Percentiles rank a stretch among this genome's conserved stretches.
These are phyloP conservation scores for Aplochiton taeniatus DNA, from an alignment of 2,797 vertebrate species.

Conservation along the genomic window DNA sequence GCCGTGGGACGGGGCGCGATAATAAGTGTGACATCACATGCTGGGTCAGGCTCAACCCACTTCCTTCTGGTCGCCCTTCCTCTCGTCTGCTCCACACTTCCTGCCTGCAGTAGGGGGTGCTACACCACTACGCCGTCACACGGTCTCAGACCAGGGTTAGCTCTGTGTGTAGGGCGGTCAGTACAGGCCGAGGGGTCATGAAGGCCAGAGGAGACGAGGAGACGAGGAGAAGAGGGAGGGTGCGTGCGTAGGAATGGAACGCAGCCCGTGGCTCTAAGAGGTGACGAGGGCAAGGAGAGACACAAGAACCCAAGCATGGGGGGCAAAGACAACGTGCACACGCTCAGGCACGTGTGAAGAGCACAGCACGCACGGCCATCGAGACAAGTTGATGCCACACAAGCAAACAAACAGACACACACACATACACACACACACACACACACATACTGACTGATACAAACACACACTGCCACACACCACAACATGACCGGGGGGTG, in stretches of 20 bases:
- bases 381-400: constrained; percentile 18
- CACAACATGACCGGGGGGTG: background rate
- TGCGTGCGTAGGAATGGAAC: background rate
- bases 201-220: constrained; percentile 11
- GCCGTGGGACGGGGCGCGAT: constrained; percentile 38
- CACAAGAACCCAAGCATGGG: too few species aligned
- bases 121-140: too few species aligned
- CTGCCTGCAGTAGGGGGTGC: constrained; percentile 11
- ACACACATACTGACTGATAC: constrained; percentile 19
- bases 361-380: constrained; percentile 16
- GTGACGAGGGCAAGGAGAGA: too few species aligned
- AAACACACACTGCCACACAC: constrained; percentile 7
- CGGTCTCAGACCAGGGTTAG: too few species aligned
- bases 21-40: constrained; percentile 56
- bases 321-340: background rate
- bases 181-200: too few species aligned
- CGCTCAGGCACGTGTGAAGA: constrained; percentile 22
- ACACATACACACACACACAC: constrained; percentile 26
- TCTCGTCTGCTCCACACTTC: constrained; percentile 16
- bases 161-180: too few species aligned
- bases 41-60: constrained; percentile 1
- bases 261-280: too few species aligned
- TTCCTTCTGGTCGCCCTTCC: constrained; percentile 36
- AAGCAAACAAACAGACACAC: constrained; percentile 22
- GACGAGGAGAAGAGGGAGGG: constrained; percentile 1